These are phyloP conservation scores for Chaetops frenatus DNA, from an alignment of 2,113 vertebrate genomes.

Conservation along the genomic window DNA sequence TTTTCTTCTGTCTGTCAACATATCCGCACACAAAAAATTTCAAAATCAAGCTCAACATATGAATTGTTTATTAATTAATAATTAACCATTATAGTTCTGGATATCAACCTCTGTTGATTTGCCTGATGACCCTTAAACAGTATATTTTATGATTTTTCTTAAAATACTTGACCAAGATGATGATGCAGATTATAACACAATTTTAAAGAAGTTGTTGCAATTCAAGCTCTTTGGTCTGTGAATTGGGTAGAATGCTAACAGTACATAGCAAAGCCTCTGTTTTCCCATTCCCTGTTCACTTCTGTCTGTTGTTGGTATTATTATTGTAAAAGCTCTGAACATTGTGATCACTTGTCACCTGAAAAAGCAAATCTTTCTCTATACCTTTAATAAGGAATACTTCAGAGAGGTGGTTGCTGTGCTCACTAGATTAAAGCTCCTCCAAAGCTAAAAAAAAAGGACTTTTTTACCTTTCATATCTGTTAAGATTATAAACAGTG, in stretches of 20 bases:
- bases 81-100: not conserved
- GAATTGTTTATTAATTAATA: not conserved
- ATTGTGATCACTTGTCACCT: not conserved
- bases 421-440: not conserved
- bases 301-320: not conserved
- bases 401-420: not conserved
- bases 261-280: accelerated
- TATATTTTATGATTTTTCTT: not conserved
- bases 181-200: not conserved
- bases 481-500: not conserved
- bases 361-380: not conserved
- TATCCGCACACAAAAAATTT: not conserved
- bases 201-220: not conserved
- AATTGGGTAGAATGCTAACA: not conserved
- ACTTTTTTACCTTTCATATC: not conserved
- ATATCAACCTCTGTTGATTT: not conserved
- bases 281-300: not conserved
- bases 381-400: not conserved
- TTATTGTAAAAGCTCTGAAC: not conserved
- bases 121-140: accelerated
- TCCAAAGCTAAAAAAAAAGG: not conserved
- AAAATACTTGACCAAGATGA: not conserved
- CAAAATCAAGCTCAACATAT: not conserved
- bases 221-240: not conserved
- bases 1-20: not conserved